phyloP scores from a whole-genome alignment of 2,888 invertebrate genomes.

The Lasioglossum pauxillum region DNA sequence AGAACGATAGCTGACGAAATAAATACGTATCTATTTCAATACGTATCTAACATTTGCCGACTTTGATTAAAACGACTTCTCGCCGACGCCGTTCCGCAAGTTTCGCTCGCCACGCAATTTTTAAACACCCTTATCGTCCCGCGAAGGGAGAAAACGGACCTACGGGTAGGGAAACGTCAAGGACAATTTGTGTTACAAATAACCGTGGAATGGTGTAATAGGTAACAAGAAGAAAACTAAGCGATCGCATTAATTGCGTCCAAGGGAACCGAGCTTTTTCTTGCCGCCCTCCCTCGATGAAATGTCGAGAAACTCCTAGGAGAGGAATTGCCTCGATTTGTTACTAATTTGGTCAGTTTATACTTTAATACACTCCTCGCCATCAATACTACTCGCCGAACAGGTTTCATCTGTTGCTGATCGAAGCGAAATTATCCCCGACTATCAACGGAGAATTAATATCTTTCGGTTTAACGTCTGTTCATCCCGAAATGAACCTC shows the following conservation, averaged over 20 bases:
- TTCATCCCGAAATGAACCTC: constrained; percentile 10
- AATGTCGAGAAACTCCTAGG: constrained; percentile 18
- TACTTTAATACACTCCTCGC: constrained; percentile 5
- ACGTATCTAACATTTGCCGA: constrained; percentile 50
- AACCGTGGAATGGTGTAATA: constrained; percentile 69
- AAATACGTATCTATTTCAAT: constrained; percentile 58
- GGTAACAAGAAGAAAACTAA: constrained; percentile 78
- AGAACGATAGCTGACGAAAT: background rate
- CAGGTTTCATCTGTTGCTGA: constrained; percentile 1
- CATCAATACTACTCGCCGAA: background rate
- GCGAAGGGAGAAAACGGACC: constrained; percentile 25
- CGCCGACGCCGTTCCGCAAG: constrained; percentile 35
- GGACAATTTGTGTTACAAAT: constrained; percentile 75
- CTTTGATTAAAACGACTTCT: constrained; percentile 59
- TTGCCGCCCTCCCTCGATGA: constrained; percentile 13
- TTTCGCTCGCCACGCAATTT: constrained; percentile 65
- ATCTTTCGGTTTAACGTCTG: constrained; percentile 6
- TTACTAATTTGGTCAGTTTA: constrained; percentile 71
- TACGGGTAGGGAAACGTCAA: constrained; percentile 58
- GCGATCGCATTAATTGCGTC: constrained; percentile 77
- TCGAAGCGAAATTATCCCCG: constrained; percentile 6
- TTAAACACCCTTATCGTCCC: constrained; percentile 61
- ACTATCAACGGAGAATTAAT: constrained; percentile 5
- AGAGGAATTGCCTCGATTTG: constrained; percentile 72
- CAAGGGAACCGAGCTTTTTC: constrained; percentile 52